Base-by-base conservation (phyloP, 2,113 vertebrate genomes). In the Lepisosteus osseus region DNA sequence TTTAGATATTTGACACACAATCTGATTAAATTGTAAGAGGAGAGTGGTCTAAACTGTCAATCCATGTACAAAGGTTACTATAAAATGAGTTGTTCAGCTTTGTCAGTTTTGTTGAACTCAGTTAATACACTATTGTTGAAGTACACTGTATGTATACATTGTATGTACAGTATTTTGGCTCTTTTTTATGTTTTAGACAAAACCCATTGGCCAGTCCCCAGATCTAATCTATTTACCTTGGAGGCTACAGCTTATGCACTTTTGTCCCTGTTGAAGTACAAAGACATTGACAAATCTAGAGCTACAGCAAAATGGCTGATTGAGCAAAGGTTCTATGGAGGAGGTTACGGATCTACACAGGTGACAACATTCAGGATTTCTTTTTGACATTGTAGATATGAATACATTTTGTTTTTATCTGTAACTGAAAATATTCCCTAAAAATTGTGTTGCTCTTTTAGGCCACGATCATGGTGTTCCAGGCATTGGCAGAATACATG, bases 221-320 rank as follows among this genome's bases (percentile, higher is more conserved):
- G 69, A 0, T 61, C 87, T 41, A 66, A 0, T 0, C 73, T 93
- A 42, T 93, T 90, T 85, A 92, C 87, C 0, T 82, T 95, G 12
- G 96, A 99, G 77, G 93, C 93, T 72, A 95, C 95, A 0, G 95
- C 94, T 14, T 98, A 98, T 0, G 94, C 91, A 0, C 83, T 98
- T 67, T 77, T 98, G 68, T 92, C 95, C 43, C 82, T 97, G 71
- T 70, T 97, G 72, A 77, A 64, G 1, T 71, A 75, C 13, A 66
- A 76, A 74, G 79, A 84, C 11, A 54, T 75, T 0, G 83, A 92
- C 29, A 55, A 69, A 0, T 80, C 90, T 0, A 82, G 74, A 1
- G 76, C 78, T 0, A 69, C 94, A 0, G 92, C 83, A 3, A 86
- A 78, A 40, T 99, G 96, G 97, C 86, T 99, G 12, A 85, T 83